A percentile compares a stretch with the other conserved stretches of the same genome.
phyloP scores from a whole-genome alignment of 2,113 vertebrate genomes.

The Lepus americanus region DNA sequence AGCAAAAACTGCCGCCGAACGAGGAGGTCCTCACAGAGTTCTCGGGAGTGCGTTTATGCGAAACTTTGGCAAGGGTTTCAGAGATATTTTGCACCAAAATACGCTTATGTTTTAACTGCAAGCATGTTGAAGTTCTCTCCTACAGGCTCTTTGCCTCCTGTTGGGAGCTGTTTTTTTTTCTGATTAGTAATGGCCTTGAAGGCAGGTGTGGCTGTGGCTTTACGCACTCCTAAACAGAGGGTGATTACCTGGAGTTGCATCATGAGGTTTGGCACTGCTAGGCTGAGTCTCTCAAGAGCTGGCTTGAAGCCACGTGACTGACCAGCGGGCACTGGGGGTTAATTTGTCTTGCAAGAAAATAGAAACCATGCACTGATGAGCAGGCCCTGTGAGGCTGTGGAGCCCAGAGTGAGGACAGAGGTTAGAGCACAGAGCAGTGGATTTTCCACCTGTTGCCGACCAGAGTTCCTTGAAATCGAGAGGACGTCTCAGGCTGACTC shows the following conservation, averaged over 20 bases:
- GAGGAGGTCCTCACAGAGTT: too few relatives aligned
- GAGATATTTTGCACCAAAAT: too few relatives aligned
- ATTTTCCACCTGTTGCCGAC: too few relatives aligned
- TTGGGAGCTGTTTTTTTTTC: slow-evolving; percentile 64
- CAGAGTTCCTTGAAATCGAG: too few relatives aligned
- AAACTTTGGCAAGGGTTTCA: too few relatives aligned
- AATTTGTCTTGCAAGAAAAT: not conserved
- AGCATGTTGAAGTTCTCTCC: too few relatives aligned
- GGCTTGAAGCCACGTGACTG: not conserved
- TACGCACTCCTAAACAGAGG: not conserved
- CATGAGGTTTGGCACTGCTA: not conserved
- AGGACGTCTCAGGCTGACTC: not conserved
- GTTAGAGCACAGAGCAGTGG: too few relatives aligned
- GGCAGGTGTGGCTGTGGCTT: not conserved
- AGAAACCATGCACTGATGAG: not conserved
- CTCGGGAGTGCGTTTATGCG: too few relatives aligned
- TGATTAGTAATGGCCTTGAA: slow-evolving; percentile 65
- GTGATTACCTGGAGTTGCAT: slow-evolving; percentile 33
- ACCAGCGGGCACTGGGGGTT: not conserved
- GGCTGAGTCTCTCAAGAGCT: not conserved
- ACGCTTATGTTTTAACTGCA: too few relatives aligned
- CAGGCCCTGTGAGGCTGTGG: not conserved
- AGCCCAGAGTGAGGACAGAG: not conserved
- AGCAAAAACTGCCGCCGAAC: slow-evolving; percentile 24
- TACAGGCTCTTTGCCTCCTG: slow-evolving; percentile 6